These are phyloP conservation scores for Zaprionus obscuricornis DNA, from an alignment of 2,888 invertebrate species.

Conservation along the genomic window DNA sequence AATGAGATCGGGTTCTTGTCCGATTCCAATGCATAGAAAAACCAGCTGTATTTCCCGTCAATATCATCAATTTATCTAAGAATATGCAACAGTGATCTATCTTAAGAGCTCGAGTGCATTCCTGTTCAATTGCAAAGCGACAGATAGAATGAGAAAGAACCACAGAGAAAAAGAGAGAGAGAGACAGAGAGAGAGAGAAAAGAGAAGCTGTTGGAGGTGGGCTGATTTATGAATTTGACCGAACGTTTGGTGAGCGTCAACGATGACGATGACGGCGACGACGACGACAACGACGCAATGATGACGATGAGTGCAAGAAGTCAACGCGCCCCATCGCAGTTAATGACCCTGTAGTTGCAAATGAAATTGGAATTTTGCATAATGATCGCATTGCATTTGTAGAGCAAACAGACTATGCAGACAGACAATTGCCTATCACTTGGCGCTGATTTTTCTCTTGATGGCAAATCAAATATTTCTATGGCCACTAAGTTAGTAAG, in stretches of 20 bases:
- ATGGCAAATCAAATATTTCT: constrained; percentile 39
- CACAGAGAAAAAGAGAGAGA: too few relatives aligned
- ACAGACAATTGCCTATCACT: constrained; percentile 45
- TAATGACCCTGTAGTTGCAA: constrained; percentile 67
- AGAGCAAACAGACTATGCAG: constrained; percentile 5
- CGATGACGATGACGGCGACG: too few relatives aligned
- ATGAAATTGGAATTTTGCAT: constrained; percentile 34
- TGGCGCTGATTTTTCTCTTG: constrained; percentile 46
- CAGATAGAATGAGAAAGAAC: too few relatives aligned
- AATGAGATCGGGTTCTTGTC: constrained; percentile 58
- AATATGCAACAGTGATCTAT: constrained; percentile 43
- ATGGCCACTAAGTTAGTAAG: constrained; percentile 70
- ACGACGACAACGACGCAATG: too few relatives aligned
- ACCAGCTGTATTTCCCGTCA: constrained; percentile 52
- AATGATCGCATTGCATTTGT: constrained; percentile 40
- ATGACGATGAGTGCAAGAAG: constrained; percentile 37
- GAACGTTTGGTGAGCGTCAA: too few relatives aligned
- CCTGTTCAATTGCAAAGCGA: constrained; percentile 56
- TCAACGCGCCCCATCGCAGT: constrained; percentile 52
- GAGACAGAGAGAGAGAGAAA: too few relatives aligned
- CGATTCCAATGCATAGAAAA: too few relatives aligned
- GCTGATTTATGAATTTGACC: constrained; percentile 77
- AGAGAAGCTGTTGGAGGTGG: constrained; percentile 16
- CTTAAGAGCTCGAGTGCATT: constrained; percentile 59
- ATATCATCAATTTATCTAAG: constrained; percentile 73